phyloP scores from a whole-genome alignment of 2,797 vertebrate species.

The Mionectes olivaceus region DNA sequence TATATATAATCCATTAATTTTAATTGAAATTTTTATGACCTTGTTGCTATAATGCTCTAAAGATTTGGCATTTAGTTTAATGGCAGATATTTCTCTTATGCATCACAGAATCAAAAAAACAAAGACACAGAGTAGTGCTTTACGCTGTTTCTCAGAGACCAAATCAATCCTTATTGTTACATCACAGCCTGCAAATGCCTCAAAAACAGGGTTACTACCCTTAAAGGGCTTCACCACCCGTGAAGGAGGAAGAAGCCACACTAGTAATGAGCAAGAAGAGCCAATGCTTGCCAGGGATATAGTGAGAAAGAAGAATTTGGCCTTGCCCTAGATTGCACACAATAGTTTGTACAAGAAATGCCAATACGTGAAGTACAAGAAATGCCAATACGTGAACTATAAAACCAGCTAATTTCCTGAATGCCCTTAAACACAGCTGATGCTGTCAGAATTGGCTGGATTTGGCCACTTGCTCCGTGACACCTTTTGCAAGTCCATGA shows the following conservation, averaged over 20 bases:
- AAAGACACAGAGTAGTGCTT: background rate
- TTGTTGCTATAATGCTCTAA: background rate
- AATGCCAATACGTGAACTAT: background rate
- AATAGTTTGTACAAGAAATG: background rate
- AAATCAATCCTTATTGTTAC: background rate
- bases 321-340: rapidly evolving
- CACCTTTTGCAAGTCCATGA: constrained; percentile 25
- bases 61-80: background rate
- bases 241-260: background rate
- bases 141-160: background rate
- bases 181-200: background rate
- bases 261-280: background rate
- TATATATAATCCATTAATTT: background rate
- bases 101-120: background rate
- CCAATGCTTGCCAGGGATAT: background rate
- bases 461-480: constrained; percentile 50
- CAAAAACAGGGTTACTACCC: background rate
- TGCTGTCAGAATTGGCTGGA: constrained; percentile 36
- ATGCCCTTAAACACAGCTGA: background rate
- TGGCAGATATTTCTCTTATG: background rate
- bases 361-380: background rate
- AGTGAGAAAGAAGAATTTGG: background rate
- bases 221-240: background rate
- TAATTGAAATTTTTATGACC: background rate
- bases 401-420: constrained; percentile 42